Percentiles rank a stretch among this genome's conserved stretches.
These are phyloP conservation scores for Hypocryptadius cinnamomeus DNA, from an alignment of 2,113 vertebrate species.

Conservation along the genomic window DNA sequence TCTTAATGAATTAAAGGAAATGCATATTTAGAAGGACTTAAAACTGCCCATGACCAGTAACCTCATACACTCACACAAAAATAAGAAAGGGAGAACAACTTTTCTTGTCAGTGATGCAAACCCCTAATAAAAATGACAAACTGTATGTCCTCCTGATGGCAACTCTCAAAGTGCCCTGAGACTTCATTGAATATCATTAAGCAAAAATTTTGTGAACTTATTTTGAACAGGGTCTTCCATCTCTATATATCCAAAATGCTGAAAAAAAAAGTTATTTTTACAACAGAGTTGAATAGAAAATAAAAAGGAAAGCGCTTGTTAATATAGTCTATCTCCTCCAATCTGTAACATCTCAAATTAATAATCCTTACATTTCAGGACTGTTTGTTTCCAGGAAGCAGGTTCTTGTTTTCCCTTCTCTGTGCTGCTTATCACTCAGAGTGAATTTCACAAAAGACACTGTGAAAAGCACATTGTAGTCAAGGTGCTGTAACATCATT, in stretches of 20 bases:
- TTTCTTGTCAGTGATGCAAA: conserved; percentile 2
- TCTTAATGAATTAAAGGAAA: conserved; percentile 57
- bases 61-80: neutral
- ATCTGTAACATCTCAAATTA: neutral
- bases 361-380: neutral
- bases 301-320: neutral
- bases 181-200: neutral
- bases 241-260: neutral
- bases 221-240: neutral
- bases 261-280: neutral
- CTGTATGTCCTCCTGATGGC: neutral
- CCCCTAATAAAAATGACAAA: neutral
- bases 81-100: neutral
- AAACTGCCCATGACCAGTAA: conserved; percentile 17
- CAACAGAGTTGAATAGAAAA: neutral
- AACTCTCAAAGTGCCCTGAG: neutral
- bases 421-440: neutral
- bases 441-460: neutral
- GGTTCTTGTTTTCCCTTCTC: neutral
- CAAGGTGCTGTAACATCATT: neutral
- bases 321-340: neutral
- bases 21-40: conserved; percentile 40
- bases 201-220: neutral
- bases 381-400: neutral
- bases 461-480: neutral